A percentile compares a stretch with the other conserved stretches of the same genome.
phyloP scores from a whole-genome alignment of 2,797 vertebrate species.

The Triplophysa bombifrons region DNA sequence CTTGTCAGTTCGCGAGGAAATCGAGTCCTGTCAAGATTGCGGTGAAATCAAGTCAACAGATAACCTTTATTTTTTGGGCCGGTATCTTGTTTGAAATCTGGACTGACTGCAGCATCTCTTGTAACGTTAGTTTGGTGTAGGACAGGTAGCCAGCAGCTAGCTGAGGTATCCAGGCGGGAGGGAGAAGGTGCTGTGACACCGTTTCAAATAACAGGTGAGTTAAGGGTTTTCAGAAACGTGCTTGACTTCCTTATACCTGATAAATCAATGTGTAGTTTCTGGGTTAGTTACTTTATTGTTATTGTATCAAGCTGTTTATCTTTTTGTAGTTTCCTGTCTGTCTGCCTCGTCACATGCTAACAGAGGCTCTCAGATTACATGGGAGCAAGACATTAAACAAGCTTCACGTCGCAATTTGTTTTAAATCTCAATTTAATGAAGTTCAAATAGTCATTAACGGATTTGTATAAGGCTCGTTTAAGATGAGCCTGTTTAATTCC shows the following conservation, averaged over 20 bases:
- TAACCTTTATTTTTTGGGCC: neutral
- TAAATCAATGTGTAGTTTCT: neutral
- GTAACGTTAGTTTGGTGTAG: constrained; percentile 52
- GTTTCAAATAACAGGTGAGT: constrained; percentile 45
- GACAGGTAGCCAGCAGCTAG: constrained; percentile 67
- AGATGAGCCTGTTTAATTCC: neutral
- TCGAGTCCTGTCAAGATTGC: neutral
- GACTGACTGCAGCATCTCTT: constrained; percentile 56
- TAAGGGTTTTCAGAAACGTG: neutral
- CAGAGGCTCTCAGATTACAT: neutral
- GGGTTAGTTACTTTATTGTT: no score
- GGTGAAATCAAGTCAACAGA: neutral
- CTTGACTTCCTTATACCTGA: neutral
- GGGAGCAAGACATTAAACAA: neutral
- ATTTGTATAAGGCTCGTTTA: neutral
- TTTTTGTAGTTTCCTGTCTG: neutral
- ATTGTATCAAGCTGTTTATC: neutral
- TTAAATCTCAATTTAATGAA: neutral
- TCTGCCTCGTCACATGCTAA: constrained; percentile 36
- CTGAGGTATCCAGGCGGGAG: constrained; percentile 60
- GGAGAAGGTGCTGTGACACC: constrained; percentile 28
- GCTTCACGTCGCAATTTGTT: neutral
- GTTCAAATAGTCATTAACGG: neutral
- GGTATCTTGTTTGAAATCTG: neutral
- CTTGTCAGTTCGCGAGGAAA: constrained; percentile 6